Conservation (phyloP, 2,113 vertebrate genomes). For the Hassar affinis region DNA sequence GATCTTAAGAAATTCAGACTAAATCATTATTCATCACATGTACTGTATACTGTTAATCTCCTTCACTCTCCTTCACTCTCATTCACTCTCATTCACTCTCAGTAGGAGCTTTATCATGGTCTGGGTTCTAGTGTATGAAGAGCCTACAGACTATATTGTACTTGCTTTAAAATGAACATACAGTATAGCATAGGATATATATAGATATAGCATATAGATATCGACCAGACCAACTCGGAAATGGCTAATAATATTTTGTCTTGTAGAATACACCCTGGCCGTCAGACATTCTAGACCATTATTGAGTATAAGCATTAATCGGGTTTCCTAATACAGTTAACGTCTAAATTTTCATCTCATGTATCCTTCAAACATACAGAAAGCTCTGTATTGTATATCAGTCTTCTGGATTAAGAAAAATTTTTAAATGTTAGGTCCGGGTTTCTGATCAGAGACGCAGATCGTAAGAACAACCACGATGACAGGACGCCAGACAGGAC, state of each 20-base stretch:
- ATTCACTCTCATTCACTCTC: background rate
- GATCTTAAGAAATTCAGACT: background rate
- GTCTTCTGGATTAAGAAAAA: background rate
- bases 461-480: background rate
- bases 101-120: background rate
- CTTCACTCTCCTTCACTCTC: background rate
- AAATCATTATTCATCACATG: background rate
- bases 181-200: too few relatives aligned
- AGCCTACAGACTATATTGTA: background rate
- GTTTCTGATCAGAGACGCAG: background rate
- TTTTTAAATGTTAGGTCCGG: background rate
- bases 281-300: background rate
- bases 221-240: too few relatives aligned
- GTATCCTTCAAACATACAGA: background rate
- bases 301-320: background rate
- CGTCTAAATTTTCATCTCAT: background rate
- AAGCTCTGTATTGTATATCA: background rate
- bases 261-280: too few relatives aligned
- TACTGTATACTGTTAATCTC: background rate
- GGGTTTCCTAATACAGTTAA: background rate
- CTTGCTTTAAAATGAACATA: background rate
- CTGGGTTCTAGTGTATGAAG: background rate
- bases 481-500: background rate
- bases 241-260: too few relatives aligned
- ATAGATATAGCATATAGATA: too few relatives aligned